Percentiles rank a stretch among this genome's conserved stretches.
phyloP scores from a whole-genome alignment of 2,888 invertebrate species.

The Nomada ferruginata region DNA sequence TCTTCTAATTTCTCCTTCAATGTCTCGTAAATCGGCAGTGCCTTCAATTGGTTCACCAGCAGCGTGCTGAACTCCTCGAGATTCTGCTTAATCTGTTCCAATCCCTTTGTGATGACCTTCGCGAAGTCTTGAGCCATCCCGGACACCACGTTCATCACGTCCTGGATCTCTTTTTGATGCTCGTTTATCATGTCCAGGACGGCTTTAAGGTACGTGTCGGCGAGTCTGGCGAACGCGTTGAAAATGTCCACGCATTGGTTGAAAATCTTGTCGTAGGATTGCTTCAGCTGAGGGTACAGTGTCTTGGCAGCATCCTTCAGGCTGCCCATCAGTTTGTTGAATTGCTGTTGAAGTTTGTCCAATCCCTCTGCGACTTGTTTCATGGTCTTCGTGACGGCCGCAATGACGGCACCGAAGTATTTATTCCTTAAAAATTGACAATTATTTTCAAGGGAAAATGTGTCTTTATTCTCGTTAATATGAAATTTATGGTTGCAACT shows the following conservation, averaged over 20 bases:
- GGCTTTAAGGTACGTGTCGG: conserved; percentile 84
- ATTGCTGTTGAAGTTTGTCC: conserved; percentile 80
- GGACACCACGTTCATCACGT: conserved; percentile 85
- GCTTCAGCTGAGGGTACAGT: conserved; percentile 76
- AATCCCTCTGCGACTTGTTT: conserved; percentile 80
- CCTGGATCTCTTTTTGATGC: conserved; percentile 88
- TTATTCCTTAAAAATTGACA: conserved; percentile 79
- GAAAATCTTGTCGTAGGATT: conserved; percentile 82
- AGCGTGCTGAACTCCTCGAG: conserved; percentile 83
- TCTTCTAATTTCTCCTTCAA: conserved; percentile 84
- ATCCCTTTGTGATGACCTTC: conserved; percentile 78
- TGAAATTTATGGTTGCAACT: too few relatives aligned
- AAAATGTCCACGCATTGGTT: conserved; percentile 84
- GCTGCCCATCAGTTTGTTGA: conserved; percentile 79
- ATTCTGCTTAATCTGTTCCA: conserved; percentile 79
- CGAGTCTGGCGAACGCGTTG: conserved; percentile 83
- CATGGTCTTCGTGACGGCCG: conserved; percentile 80
- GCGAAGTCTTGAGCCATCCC: conserved; percentile 83
- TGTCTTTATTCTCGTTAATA: too few relatives aligned
- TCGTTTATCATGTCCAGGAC: conserved; percentile 87
- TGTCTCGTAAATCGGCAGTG: conserved; percentile 85
- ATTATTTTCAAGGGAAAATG: neutral
- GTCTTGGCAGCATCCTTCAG: conserved; percentile 83
- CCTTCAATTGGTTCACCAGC: conserved; percentile 85
- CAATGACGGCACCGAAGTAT: conserved; percentile 82